These are phyloP conservation scores for Lates japonicus DNA, from an alignment of 2,797 vertebrate species.

Conservation along the genomic window DNA sequence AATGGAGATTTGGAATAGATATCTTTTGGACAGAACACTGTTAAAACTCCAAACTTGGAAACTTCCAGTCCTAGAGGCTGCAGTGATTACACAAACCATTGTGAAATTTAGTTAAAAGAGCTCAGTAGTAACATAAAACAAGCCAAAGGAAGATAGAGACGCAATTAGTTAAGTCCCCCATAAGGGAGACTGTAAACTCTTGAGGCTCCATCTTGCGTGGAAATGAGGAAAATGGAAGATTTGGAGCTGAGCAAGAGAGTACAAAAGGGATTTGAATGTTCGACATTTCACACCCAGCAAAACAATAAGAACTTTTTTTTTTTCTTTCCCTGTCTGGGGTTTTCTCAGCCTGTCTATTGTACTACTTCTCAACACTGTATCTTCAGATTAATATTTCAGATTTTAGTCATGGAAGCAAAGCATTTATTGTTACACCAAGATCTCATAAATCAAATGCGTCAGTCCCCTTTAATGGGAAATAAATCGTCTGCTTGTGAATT, in stretches of 20 bases:
- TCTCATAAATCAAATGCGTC: slow-evolving; percentile 62
- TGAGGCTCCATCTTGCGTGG: background rate
- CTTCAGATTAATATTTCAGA: slow-evolving; percentile 67
- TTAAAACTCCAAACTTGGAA: slow-evolving; percentile 35
- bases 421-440: slow-evolving; percentile 42
- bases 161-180: slow-evolving; percentile 65
- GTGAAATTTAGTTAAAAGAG: slow-evolving; percentile 50
- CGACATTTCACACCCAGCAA: slow-evolving; percentile 61
- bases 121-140: slow-evolving; percentile 56
- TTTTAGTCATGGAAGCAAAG: slow-evolving; percentile 51
- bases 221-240: slow-evolving; percentile 56
- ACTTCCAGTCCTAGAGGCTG: background rate
- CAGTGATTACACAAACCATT: slow-evolving; percentile 46
- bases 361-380: slow-evolving; percentile 39
- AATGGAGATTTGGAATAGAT: slow-evolving; percentile 48
- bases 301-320: slow-evolving; percentile 50
- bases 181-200: slow-evolving; percentile 60
- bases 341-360: slow-evolving; percentile 45
- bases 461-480: slow-evolving; percentile 39
- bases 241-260: slow-evolving; percentile 37
- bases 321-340: slow-evolving; percentile 32
- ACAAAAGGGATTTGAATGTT: slow-evolving; percentile 62
- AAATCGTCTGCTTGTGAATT: slow-evolving; percentile 28
- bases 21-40: slow-evolving; percentile 40
- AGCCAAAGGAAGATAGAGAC: slow-evolving; percentile 62